Evolutionary conservation across 2,797 vertebrate species (phyloP).

Genomic region (Taeniopygia guttata): DNA sequence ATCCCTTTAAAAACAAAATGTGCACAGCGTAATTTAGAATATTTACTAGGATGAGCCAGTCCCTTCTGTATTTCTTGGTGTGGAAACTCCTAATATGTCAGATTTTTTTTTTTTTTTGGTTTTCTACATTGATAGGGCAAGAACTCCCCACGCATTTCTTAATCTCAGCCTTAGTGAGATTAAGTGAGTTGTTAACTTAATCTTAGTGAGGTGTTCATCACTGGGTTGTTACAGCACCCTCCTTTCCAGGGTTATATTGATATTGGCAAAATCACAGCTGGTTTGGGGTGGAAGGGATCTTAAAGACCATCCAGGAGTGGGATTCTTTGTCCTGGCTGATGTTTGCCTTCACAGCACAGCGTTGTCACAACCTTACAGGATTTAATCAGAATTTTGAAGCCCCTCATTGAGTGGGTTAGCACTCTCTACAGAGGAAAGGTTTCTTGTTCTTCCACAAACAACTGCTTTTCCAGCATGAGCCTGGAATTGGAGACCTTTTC

Average conservation of each 20-base stretch:
- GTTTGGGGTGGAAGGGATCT: background rate
- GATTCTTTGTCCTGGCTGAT: background rate
- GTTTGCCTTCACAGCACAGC: background rate
- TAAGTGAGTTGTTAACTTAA: too few relatives aligned
- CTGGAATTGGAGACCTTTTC: background rate
- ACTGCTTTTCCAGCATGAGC: background rate
- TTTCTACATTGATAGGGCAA: background rate
- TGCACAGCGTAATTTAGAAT: fast-evolving
- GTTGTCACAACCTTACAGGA: background rate
- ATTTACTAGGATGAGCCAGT: background rate
- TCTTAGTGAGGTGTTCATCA: fast-evolving
- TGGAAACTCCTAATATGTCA: background rate
- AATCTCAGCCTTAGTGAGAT: too few relatives aligned
- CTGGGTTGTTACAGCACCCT: background rate
- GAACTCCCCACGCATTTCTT: background rate
- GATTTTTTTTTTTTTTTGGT: background rate
- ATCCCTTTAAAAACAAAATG: background rate
- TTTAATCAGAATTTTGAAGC: background rate
- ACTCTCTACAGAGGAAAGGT: background rate
- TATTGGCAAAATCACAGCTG: background rate
- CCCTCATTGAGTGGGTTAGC: background rate
- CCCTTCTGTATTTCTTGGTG: background rate
- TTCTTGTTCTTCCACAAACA: background rate
- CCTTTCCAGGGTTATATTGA: background rate
- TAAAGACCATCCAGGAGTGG: background rate